Conservation (phyloP, 2,888 invertebrate species). For the Eupithecia abbreviata region DNA sequence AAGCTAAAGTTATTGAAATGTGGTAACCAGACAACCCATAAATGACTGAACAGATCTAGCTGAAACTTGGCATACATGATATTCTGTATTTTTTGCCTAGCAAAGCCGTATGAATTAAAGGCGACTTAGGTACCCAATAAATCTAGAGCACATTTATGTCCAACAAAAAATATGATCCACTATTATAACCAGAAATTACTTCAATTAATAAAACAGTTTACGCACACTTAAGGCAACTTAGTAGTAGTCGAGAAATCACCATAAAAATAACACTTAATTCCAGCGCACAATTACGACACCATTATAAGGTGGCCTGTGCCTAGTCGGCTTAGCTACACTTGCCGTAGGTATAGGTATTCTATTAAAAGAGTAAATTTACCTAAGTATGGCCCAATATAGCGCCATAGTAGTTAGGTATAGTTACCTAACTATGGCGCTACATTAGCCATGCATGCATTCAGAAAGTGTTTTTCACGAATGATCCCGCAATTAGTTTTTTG, state of each 20-base stretch:
- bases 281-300: slow-evolving; percentile 80
- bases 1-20: neutral
- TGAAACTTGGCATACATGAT: too few relatives aligned
- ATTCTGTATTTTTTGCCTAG: too few relatives aligned
- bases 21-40: neutral
- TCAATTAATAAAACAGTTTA: slow-evolving; percentile 81
- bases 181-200: slow-evolving; percentile 58
- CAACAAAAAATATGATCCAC: slow-evolving; percentile 40
- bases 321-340: slow-evolving; percentile 70
- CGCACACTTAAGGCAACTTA: slow-evolving; percentile 81
- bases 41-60: neutral
- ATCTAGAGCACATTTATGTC: neutral
- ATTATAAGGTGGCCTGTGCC: slow-evolving; percentile 76
- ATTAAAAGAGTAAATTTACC: neutral
- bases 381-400: too few relatives aligned
- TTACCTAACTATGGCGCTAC: too few relatives aligned
- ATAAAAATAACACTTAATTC: slow-evolving; percentile 84
- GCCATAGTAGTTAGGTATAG: too few relatives aligned
- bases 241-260: slow-evolving; percentile 83
- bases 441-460: too few relatives aligned
- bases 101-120: neutral
- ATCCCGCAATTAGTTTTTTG: too few relatives aligned
- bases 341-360: slow-evolving; percentile 45
- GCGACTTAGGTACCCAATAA: neutral
- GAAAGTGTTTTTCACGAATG: too few relatives aligned